Conservation (phyloP, 2,113 vertebrate genomes). For the Indicator indicator region DNA sequence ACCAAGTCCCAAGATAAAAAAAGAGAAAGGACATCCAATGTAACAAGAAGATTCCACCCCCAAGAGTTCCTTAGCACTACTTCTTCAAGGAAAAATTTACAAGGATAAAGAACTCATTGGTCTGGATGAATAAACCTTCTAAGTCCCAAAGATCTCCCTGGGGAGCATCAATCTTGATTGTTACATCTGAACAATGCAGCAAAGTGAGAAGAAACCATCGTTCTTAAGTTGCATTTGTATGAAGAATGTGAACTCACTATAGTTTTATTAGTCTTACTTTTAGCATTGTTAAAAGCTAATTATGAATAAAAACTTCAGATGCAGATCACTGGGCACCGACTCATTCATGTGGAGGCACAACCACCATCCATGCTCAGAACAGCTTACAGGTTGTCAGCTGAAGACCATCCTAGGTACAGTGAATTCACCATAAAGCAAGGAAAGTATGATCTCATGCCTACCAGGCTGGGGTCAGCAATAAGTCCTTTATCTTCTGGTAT, state of each 20-base stretch:
- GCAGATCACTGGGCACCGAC: neutral
- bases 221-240: neutral
- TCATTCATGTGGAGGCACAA: neutral
- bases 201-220: neutral
- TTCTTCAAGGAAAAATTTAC: neutral
- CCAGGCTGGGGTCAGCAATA: neutral
- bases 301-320: neutral
- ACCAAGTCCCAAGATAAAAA: neutral
- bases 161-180: neutral
- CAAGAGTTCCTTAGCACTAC: neutral
- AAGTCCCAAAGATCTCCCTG: neutral
- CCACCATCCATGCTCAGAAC: fast-evolving
- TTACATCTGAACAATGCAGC: neutral
- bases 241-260: neutral
- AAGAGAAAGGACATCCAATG: neutral
- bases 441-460: neutral
- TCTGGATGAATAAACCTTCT: neutral
- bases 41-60: neutral
- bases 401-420: neutral
- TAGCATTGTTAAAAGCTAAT: neutral
- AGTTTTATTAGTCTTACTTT: neutral
- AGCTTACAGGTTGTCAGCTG: neutral
- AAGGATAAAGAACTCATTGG: neutral
- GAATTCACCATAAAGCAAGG: neutral
- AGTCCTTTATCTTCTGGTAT: neutral